Conservation (phyloP, 1,140 invertebrate species). For the Luehdorfia chinensis region DNA sequence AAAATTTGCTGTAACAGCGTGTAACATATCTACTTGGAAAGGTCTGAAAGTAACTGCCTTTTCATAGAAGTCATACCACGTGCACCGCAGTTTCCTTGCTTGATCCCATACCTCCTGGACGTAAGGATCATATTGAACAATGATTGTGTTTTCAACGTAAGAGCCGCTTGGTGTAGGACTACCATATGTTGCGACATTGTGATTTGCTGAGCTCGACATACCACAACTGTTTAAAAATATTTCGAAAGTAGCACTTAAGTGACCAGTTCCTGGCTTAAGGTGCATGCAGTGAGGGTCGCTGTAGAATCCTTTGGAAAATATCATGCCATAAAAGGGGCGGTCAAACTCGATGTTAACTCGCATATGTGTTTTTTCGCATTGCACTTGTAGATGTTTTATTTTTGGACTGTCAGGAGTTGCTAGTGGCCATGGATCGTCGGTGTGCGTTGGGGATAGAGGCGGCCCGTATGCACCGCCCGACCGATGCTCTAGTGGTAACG, state of each 20-base stretch:
- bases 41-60: slow-evolving; percentile 95
- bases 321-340: slow-evolving; percentile 96
- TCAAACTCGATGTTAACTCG: slow-evolving; percentile 96
- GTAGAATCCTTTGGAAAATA: slow-evolving; percentile 96
- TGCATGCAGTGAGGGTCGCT: slow-evolving; percentile 95
- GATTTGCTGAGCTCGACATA: slow-evolving; percentile 92
- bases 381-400: slow-evolving; percentile 94
- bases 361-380: slow-evolving; percentile 97
- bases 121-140: slow-evolving; percentile 96
- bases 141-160: slow-evolving; percentile 96
- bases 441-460: slow-evolving; percentile 78
- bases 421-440: slow-evolving; percentile 90
- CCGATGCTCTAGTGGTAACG: slow-evolving; percentile 87
- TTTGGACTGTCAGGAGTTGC: slow-evolving; percentile 91
- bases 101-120: slow-evolving; percentile 95
- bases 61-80: slow-evolving; percentile 97
- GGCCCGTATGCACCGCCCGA: slow-evolving; percentile 82
- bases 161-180: slow-evolving; percentile 91
- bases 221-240: slow-evolving; percentile 95
- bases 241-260: slow-evolving; percentile 93
- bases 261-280: slow-evolving; percentile 91
- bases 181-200: slow-evolving; percentile 87
- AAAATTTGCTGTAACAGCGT: slow-evolving; percentile 96
- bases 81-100: slow-evolving; percentile 89
- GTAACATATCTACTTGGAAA: slow-evolving; percentile 96